Evolutionary conservation across 2,888 invertebrate species (phyloP).

Genomic region (Erynnis tages): DNA sequence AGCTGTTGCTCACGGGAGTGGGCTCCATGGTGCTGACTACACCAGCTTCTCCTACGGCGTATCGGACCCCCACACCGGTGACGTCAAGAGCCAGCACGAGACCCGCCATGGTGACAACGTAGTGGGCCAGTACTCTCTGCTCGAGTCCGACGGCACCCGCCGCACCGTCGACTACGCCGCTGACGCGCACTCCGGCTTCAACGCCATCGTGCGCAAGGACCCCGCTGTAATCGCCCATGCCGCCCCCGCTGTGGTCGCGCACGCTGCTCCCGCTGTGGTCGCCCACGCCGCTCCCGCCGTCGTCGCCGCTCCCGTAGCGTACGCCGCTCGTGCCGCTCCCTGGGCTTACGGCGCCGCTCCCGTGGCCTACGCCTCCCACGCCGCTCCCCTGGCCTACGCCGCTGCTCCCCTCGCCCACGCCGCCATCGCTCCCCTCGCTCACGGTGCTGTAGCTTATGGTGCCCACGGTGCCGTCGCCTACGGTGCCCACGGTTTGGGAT

Average conservation of each 20-base stretch:
- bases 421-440: slow-evolving; percentile 33
- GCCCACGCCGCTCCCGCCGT: slow-evolving; percentile 38
- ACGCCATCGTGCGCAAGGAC: slow-evolving; percentile 79
- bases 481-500: slow-evolving; percentile 45
- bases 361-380: slow-evolving; percentile 7
- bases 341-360: background rate
- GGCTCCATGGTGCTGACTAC: slow-evolving; percentile 54
- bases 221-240: slow-evolving; percentile 50
- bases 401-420: slow-evolving; percentile 15
- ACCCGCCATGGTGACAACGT: slow-evolving; percentile 72
- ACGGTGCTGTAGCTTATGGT: slow-evolving; percentile 33
- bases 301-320: slow-evolving; percentile 33
- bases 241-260: slow-evolving; percentile 44
- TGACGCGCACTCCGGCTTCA: slow-evolving; percentile 77
- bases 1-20: slow-evolving; percentile 62
- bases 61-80: slow-evolving; percentile 74
- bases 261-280: slow-evolving; percentile 37
- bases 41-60: slow-evolving; percentile 77
- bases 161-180: slow-evolving; percentile 79
- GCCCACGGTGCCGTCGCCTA: slow-evolving; percentile 35
- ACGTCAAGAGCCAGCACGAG: slow-evolving; percentile 74
- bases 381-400: slow-evolving; percentile 43
- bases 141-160: slow-evolving; percentile 75
- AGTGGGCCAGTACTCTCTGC: slow-evolving; percentile 72
- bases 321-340: slow-evolving; percentile 23